Percentiles rank a stretch among this genome's conserved stretches.
These are phyloP conservation scores for Melanerpes formicivorus DNA, from an alignment of 2,113 vertebrate species.

Conservation along the genomic window DNA sequence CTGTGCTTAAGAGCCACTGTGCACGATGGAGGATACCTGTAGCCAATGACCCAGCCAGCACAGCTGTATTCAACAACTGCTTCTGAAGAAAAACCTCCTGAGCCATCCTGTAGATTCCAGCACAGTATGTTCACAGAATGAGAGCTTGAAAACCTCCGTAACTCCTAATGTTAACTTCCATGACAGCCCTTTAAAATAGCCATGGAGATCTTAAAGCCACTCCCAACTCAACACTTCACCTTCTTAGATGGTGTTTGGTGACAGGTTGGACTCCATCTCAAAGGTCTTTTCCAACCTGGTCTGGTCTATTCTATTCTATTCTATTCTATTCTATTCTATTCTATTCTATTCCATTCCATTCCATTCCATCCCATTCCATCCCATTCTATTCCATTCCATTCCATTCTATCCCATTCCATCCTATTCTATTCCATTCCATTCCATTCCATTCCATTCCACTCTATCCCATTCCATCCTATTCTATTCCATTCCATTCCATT, in stretches of 20 bases:
- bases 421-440: too few species aligned
- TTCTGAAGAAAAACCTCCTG: not conserved
- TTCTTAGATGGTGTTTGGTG: not conserved
- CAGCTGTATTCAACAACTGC: not conserved
- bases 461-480: too few species aligned
- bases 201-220: not conserved
- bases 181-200: not conserved
- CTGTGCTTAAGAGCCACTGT: accelerated
- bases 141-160: not conserved
- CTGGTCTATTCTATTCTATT: too few species aligned
- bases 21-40: not conserved
- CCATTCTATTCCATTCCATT: too few species aligned
- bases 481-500: too few species aligned
- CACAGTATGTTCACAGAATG: accelerated
- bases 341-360: too few species aligned
- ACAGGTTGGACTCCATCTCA: too few species aligned
- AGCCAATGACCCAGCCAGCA: not conserved
- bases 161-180: not conserved
- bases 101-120: not conserved
- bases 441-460: too few species aligned
- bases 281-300: too few species aligned
- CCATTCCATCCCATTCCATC: too few species aligned
- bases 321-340: too few species aligned
- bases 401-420: too few species aligned
- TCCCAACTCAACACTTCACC: not conserved